These are phyloP conservation scores for Puffinus mauretanicus DNA, from an alignment of 2,113 vertebrate species.

Conservation along the genomic window DNA sequence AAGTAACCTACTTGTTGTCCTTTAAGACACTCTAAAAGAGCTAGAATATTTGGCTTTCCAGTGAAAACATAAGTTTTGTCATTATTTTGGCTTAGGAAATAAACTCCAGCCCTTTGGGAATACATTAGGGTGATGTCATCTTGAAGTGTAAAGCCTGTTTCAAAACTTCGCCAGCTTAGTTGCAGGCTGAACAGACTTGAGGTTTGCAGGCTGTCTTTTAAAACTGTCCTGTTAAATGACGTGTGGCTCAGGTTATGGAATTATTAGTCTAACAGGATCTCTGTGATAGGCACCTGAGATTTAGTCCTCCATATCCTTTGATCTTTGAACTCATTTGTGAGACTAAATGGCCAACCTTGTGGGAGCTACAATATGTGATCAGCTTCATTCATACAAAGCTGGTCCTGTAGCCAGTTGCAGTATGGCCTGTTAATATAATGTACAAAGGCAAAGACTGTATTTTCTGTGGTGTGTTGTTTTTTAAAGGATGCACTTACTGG, in stretches of 20 bases:
- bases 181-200: background rate
- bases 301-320: background rate
- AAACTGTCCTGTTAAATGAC: background rate
- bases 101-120: background rate
- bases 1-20: background rate
- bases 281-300: background rate
- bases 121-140: background rate
- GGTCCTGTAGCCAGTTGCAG: background rate
- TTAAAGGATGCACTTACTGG: background rate
- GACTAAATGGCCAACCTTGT: background rate
- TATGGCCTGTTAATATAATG: background rate
- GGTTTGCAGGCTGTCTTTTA: background rate
- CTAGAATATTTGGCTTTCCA: background rate
- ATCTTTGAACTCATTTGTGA: background rate
- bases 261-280: background rate
- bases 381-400: background rate
- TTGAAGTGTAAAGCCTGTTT: background rate
- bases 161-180: background rate
- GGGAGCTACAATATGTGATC: background rate
- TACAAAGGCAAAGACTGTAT: background rate
- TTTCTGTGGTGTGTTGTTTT: background rate
- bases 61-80: background rate
- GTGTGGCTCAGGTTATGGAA: background rate
- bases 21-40: background rate
- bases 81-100: background rate